These are phyloP conservation scores for Drosophila azteca DNA, from an alignment of 1,140 invertebrate species.

Conservation along the genomic window DNA sequence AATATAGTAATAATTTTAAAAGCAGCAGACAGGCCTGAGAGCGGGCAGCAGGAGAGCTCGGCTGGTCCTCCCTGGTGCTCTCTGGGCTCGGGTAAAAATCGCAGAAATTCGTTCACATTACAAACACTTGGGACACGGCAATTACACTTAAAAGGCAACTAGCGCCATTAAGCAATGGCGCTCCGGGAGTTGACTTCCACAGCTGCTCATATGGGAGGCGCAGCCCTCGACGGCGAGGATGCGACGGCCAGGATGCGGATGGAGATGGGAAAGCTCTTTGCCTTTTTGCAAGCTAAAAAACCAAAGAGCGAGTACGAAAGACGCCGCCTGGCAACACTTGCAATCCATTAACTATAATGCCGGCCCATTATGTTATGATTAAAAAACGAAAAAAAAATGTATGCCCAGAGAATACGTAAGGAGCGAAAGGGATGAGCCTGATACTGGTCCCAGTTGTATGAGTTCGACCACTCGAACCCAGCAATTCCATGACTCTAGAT, in stretches of 20 bases:
- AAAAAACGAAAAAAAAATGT: constrained; percentile 42
- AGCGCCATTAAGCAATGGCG: constrained; percentile 64
- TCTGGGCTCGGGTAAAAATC: constrained; percentile 44
- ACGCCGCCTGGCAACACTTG: constrained; percentile 61
- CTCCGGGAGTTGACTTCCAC: constrained; percentile 28
- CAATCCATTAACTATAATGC: constrained; percentile 67
- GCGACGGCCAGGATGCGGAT: background rate
- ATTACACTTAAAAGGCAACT: constrained; percentile 74
- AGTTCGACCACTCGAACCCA: no score
- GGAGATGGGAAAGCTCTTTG: background rate
- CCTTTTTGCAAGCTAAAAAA: constrained; percentile 57
- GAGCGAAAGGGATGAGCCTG: no score
- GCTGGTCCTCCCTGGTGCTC: background rate
- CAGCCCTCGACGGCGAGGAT: background rate
- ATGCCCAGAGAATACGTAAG: background rate
- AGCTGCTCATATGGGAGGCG: constrained; percentile 54
- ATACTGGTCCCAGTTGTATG: no score
- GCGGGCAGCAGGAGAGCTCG: background rate
- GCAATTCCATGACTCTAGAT: no score
- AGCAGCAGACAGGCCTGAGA: constrained; percentile 40
- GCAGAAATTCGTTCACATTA: constrained; percentile 69
- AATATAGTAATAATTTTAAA: constrained; percentile 73
- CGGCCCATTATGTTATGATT: constrained; percentile 60
- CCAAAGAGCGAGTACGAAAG: constrained; percentile 11
- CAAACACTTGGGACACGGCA: constrained; percentile 72